A percentile compares a stretch with the other conserved stretches of the same genome.
phyloP scores from a whole-genome alignment of 2,113 vertebrate species.

The Pelvicachromis taeniatus region DNA sequence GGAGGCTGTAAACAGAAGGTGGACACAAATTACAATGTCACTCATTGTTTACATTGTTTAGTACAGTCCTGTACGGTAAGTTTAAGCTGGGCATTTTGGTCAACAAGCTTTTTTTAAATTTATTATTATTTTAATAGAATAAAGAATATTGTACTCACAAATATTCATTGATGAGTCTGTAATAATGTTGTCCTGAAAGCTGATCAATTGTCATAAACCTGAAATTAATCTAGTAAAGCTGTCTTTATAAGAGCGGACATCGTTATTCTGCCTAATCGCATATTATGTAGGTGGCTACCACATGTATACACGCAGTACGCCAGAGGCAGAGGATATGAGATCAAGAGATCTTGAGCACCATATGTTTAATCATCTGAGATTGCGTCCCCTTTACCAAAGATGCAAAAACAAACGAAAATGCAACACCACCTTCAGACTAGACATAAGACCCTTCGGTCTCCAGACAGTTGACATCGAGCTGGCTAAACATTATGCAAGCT shows the following conservation, averaged over 20 bases:
- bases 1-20: background rate
- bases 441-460: background rate
- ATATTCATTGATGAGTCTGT: background rate
- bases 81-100: background rate
- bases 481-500: background rate
- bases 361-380: background rate
- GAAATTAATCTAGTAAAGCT: background rate
- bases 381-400: background rate
- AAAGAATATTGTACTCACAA: background rate
- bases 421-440: background rate
- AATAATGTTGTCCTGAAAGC: background rate
- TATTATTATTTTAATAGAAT: background rate
- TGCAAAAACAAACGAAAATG: background rate
- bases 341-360: no score
- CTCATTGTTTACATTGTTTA: background rate
- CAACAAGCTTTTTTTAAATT: background rate
- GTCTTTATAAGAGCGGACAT: background rate
- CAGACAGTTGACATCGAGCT: background rate
- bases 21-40: background rate
- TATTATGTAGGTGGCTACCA: background rate
- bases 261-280: background rate
- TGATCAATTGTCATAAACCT: background rate
- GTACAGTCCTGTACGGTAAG: fast-evolving
- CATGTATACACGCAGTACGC: background rate
- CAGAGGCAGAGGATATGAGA: background rate